Percentiles rank a stretch among this genome's conserved stretches.
Conservation (phyloP, 2,888 invertebrate species). For the Parthenolecanium corni region DNA sequence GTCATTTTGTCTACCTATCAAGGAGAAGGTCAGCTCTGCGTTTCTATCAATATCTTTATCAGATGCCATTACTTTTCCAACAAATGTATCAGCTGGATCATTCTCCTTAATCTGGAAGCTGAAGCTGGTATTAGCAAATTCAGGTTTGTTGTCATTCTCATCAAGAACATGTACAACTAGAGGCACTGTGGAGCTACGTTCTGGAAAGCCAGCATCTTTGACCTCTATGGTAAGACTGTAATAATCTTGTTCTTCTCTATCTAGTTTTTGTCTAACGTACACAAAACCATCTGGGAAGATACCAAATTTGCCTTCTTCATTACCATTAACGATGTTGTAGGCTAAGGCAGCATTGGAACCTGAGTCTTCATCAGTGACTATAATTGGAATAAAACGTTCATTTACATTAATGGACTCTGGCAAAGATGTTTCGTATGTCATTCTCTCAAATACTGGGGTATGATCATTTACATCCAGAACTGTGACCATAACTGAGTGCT, state of each 20-base stretch:
- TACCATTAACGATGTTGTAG: constrained; percentile 76
- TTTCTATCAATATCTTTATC: constrained; percentile 85
- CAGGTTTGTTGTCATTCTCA: constrained; percentile 91
- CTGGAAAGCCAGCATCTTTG: constrained; percentile 62
- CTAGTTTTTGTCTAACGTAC: constrained; percentile 73
- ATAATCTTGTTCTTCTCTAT: constrained; percentile 82
- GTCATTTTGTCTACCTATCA: constrained; percentile 61
- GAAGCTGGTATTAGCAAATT: constrained; percentile 82
- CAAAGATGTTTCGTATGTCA: constrained; percentile 83
- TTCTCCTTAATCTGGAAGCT: constrained; percentile 81
- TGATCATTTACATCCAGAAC: constrained; percentile 89
- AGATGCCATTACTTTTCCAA: constrained; percentile 78
- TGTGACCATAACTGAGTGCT: constrained; percentile 57
- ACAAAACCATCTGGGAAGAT: constrained; percentile 90
- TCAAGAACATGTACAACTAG: constrained; percentile 88
- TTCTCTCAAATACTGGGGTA: constrained; percentile 84
- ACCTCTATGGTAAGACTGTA: constrained; percentile 79
- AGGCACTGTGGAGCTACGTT: constrained; percentile 72
- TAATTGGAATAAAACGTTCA: constrained; percentile 75
- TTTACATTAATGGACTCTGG: constrained; percentile 84
- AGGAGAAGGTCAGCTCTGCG: constrained; percentile 75
- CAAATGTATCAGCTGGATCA: constrained; percentile 76
- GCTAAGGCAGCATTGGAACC: constrained; percentile 66
- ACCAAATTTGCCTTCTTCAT: constrained; percentile 74
- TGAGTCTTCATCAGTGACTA: constrained; percentile 79